These are phyloP conservation scores for Falco novaeseelandiae DNA, from an alignment of 2,797 vertebrate genomes.

Conservation along the genomic window DNA sequence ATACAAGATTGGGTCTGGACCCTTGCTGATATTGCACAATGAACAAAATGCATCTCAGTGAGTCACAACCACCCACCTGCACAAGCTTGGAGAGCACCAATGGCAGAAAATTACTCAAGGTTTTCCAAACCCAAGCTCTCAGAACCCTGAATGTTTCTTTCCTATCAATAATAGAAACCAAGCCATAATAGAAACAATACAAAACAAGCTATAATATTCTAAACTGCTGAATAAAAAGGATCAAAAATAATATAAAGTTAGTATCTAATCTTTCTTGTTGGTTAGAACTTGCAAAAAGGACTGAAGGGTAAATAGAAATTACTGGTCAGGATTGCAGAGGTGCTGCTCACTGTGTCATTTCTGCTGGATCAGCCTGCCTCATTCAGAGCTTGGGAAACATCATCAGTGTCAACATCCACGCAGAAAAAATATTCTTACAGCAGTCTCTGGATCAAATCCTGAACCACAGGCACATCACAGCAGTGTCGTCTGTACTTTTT, in stretches of 20 bases:
- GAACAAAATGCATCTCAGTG: not conserved
- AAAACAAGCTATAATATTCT: not conserved
- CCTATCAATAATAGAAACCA: not conserved
- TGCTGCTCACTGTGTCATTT: not conserved
- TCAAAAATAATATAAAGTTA: not conserved
- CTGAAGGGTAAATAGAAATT: not conserved
- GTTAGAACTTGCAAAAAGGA: not conserved
- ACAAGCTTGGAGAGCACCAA: not conserved
- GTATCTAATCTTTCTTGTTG: not conserved
- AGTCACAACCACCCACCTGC: not conserved
- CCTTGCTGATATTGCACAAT: not conserved
- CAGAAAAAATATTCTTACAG: slow-evolving; percentile 4
- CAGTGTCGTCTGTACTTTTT: not conserved
- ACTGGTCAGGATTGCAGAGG: not conserved
- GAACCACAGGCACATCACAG: not conserved
- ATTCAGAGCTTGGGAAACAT: slow-evolving; percentile 3
- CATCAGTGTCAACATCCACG: not conserved
- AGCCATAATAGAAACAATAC: not conserved
- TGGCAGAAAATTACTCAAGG: not conserved
- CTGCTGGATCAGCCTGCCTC: slow-evolving; percentile 6
- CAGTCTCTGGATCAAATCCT: not conserved
- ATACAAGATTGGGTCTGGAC: not conserved
- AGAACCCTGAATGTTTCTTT: not conserved
- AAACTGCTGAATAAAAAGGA: not conserved
- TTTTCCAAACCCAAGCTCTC: not conserved